Conservation (phyloP, 1,140 invertebrate species). For the Rhyzopertha dominica region DNA sequence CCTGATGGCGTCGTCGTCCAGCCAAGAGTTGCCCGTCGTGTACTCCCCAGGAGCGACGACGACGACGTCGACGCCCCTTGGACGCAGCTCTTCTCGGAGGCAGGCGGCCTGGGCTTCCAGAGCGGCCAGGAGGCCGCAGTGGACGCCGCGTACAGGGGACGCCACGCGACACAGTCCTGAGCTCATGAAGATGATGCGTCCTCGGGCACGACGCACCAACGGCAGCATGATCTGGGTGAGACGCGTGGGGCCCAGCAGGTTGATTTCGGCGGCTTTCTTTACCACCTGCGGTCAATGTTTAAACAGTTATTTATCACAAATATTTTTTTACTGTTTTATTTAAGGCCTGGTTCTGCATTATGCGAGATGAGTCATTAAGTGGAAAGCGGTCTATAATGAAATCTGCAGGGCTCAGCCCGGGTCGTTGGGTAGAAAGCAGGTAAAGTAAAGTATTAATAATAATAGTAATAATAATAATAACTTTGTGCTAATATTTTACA, state of each 20-base stretch:
- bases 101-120: constrained; percentile 77
- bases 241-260: constrained; percentile 70
- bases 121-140: constrained; percentile 71
- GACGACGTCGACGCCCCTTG: constrained; percentile 65
- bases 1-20: constrained; percentile 63
- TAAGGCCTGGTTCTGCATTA: no score
- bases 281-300: constrained; percentile 55
- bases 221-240: constrained; percentile 77
- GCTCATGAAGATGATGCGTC: constrained; percentile 62
- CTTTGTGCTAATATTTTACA: no score
- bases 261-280: constrained; percentile 67
- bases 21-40: constrained; percentile 69
- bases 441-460: no score
- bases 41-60: constrained; percentile 80
- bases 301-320: no score
- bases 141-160: constrained; percentile 70
- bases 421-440: no score
- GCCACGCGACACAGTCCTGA: constrained; percentile 71
- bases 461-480: no score
- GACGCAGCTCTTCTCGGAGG: constrained; percentile 72
- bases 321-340: no score
- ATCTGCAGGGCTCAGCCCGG: no score
- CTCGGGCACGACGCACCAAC: constrained; percentile 66
- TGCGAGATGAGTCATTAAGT: no score
- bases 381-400: no score